Evolutionary conservation across 2,888 invertebrate species (phyloP), one percentile per base, ranked within the genome.

Genomic region (Teleogryllus oceanicus): DNA sequence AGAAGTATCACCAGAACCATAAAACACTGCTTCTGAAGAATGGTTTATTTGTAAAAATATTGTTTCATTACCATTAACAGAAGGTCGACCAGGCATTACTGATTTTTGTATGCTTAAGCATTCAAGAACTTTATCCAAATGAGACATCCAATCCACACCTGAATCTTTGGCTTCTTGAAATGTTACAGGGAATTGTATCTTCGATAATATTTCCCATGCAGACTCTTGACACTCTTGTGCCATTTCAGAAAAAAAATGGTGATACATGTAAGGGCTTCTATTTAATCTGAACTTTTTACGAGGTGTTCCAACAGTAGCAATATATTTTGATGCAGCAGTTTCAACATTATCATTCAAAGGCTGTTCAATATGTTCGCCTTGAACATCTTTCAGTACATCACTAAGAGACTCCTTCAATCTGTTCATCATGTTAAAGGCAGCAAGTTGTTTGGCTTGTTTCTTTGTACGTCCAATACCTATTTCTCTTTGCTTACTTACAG

Each of bases 361-460:
- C 13, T 13, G n/a, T n/a, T 62, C 62, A 62, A 5, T 13, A n/a
- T 62, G 16, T 16, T 62, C 62, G 37, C 37, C 5, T 37, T 37
- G 37, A 62, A 62, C 75, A 75, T 75, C 75, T 20, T 24, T 24
- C n/a, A 51, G 80, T 16, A 80, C 62, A 13, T 80, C 77, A 18
- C 75, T 76, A 13, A 80, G 76, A n/a, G 78, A 80, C 16, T 50
- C 50, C 37, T 78, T 78, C 37, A 80, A 51, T 1, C 49, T 21
- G 2, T 74, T 78, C 21, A 82, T 13, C 80, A 82, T 82, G 82
- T 87, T 87, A 82, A 86, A 86, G 2, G 93, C 92, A 75, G 91
- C 91, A 50, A 89, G 85, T 84, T 92, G 92, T 79, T 91, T 90
- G 12, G 93, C 92, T 82, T 89, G 88, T 85, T 92, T 92, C 85